Percentiles rank a stretch among this genome's conserved stretches.
These are phyloP conservation scores for Drosophila flavopinicola DNA, from an alignment of 2,888 invertebrate genomes.

Conservation along the genomic window DNA sequence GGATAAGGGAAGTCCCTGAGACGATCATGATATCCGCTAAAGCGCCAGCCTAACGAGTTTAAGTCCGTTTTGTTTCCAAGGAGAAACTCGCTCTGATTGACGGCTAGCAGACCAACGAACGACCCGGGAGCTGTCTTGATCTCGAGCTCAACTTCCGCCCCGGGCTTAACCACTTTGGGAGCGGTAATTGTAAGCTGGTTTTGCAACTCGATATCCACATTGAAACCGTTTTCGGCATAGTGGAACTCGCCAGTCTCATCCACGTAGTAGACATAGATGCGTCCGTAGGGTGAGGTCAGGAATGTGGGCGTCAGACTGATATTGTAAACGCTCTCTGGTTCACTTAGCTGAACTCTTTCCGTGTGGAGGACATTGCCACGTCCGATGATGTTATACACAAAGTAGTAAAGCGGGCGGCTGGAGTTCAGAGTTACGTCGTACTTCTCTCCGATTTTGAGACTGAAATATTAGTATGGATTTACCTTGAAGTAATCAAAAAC, in stretches of 20 bases:
- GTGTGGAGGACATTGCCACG: conserved; percentile 93
- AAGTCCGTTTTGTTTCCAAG: conserved; percentile 88
- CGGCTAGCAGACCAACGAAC: conserved; percentile 93
- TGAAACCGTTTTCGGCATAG: conserved; percentile 92
- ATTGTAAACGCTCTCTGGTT: conserved; percentile 85
- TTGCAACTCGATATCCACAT: conserved; percentile 89
- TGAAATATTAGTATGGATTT: conserved; percentile 71
- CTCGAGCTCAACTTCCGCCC: conserved; percentile 90
- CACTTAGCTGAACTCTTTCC: conserved; percentile 87
- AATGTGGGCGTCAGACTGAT: conserved; percentile 90
- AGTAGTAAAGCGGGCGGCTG: conserved; percentile 89
- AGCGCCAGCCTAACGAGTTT: conserved; percentile 86
- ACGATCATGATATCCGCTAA: no score
- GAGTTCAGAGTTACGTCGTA: conserved; percentile 90
- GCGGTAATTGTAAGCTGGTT: conserved; percentile 88
- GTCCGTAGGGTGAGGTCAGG: conserved; percentile 92
- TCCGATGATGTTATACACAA: conserved; percentile 92
- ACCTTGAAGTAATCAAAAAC: no score
- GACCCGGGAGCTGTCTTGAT: conserved; percentile 94
- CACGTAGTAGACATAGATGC: conserved; percentile 92
- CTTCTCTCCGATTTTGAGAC: conserved; percentile 87
- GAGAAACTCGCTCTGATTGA: conserved; percentile 92
- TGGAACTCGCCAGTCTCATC: conserved; percentile 90
- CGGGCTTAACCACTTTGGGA: conserved; percentile 90
- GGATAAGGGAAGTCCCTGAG: no score